Conservation (phyloP, 2,888 invertebrate species). For the Drosophila mercatorum region DNA sequence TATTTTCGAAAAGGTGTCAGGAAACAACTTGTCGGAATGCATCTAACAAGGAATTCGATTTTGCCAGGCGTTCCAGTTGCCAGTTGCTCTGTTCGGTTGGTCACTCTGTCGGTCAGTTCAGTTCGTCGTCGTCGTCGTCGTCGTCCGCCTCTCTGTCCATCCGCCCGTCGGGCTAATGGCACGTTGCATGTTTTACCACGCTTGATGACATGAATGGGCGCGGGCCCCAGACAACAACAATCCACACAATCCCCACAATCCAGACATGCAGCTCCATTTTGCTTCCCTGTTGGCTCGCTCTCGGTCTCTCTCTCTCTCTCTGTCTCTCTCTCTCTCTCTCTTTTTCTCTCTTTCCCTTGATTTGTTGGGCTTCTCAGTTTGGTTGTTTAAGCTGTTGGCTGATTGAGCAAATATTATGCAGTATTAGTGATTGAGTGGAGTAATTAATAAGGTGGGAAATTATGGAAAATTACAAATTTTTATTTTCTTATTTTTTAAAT, state of each 20-base stretch:
- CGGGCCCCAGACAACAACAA: conserved; percentile 77
- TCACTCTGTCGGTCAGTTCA: conserved; percentile 45
- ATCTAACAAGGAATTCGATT: conserved; percentile 85
- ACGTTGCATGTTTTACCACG: conserved; percentile 84
- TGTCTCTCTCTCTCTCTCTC: not conserved
- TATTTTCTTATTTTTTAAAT: not conserved
- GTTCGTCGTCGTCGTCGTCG: not conserved
- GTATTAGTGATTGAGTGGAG: not conserved
- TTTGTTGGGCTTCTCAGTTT: conserved; percentile 10
- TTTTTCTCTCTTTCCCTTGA: not conserved
- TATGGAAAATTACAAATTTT: not conserved
- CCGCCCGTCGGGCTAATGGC: conserved; percentile 80
- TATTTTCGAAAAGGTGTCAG: conserved; percentile 85
- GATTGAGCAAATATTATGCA: conserved; percentile 17
- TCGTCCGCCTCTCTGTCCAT: conserved; percentile 24
- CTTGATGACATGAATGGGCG: conserved; percentile 84
- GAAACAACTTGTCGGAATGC: conserved; percentile 85
- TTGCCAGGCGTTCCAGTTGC: conserved; percentile 78
- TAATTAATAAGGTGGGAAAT: not conserved
- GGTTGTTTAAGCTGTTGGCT: not conserved
- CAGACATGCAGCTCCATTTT: conserved; percentile 47
- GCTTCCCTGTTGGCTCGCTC: conserved; percentile 62
- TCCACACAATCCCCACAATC: conserved; percentile 37
- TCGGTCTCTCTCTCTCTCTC: not conserved
- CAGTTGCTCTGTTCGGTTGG: conserved; percentile 32